phyloP scores from a whole-genome alignment of 1,140 invertebrate genomes.

The Bombus pascuorum region DNA sequence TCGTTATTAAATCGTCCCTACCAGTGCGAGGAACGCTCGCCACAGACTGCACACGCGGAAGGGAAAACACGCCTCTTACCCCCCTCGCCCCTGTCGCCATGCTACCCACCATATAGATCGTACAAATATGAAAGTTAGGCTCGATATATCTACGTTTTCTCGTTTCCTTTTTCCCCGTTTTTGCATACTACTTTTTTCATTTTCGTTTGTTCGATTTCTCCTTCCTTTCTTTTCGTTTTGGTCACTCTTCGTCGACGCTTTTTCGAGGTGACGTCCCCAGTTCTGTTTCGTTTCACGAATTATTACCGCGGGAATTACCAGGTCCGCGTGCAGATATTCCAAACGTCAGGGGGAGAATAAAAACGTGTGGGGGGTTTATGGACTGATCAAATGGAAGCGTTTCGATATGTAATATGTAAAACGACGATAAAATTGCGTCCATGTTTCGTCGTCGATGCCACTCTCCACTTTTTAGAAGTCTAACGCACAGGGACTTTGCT shows the following conservation, averaged over 20 bases:
- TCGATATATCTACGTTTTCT: neutral
- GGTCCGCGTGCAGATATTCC: neutral
- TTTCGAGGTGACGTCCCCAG: constrained; percentile 25
- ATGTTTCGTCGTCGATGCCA: constrained; percentile 4
- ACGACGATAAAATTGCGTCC: constrained; percentile 27
- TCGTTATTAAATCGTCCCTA: constrained; percentile 77
- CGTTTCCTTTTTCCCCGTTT: neutral
- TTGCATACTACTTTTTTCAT: neutral
- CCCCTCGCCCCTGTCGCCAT: neutral
- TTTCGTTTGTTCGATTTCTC: neutral
- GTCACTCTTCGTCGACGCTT: constrained; percentile 22
- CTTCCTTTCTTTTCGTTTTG: neutral
- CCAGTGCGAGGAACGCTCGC: constrained; percentile 49
- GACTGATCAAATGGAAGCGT: constrained; percentile 33
- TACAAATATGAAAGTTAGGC: constrained; percentile 24
- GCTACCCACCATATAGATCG: neutral
- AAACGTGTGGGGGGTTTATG: constrained; percentile 27
- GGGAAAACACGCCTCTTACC: constrained; percentile 42
- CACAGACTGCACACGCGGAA: constrained; percentile 46
- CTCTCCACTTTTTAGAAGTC: neutral
- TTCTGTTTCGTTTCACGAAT: constrained; percentile 34
- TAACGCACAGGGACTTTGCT: too few species aligned
- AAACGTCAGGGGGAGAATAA: constrained; percentile 30
- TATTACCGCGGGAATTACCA: constrained; percentile 30
- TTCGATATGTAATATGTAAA: constrained; percentile 37